Percentiles rank a stretch among this genome's conserved stretches.
These are phyloP conservation scores for Hyphantria cunea DNA, from an alignment of 1,140 invertebrate genomes.

Conservation along the genomic window DNA sequence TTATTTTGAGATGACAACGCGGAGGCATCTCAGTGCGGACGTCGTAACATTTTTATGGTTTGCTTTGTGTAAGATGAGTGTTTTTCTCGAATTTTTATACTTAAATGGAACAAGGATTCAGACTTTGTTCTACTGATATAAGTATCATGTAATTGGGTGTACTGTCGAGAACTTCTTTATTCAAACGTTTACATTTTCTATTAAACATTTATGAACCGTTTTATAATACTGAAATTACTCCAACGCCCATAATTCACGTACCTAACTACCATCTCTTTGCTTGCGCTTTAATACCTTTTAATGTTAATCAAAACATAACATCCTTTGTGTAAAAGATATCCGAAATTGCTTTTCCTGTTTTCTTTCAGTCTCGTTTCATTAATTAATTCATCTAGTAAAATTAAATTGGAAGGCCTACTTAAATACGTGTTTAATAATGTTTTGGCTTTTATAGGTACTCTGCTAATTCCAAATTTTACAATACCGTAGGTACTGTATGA, in stretches of 20 bases:
- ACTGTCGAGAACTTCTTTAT: constrained; percentile 6
- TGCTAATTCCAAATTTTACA: background rate
- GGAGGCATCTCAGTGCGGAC: background rate
- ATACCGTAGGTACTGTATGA: background rate
- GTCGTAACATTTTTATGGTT: constrained; percentile 23
- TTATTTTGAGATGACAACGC: constrained; percentile 7
- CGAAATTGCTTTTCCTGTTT: constrained; percentile 27
- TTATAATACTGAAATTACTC: constrained; percentile 20
- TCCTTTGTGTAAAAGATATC: constrained; percentile 20
- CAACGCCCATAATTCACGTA: constrained; percentile 2
- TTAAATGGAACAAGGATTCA: constrained; percentile 10
- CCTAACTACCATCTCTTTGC: constrained; percentile 21
- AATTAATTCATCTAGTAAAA: constrained; percentile 28
- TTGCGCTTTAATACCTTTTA: constrained; percentile 14
- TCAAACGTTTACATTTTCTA: constrained; percentile 3
- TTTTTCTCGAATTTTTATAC: constrained; percentile 17
- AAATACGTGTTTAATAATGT: constrained; percentile 5
- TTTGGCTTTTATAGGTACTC: background rate
- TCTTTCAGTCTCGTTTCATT: constrained; percentile 21
- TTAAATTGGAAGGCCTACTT: constrained; percentile 6
- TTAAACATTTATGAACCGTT: constrained; percentile 1
- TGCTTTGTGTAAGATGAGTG: constrained; percentile 14
- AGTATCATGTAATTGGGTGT: constrained; percentile 2
- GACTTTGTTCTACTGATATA: constrained; percentile 5
- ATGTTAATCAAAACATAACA: constrained; percentile 24